Evolutionary conservation across 2,888 invertebrate species (phyloP).

Genomic region (Hirtodrosophila histrioides): DNA sequence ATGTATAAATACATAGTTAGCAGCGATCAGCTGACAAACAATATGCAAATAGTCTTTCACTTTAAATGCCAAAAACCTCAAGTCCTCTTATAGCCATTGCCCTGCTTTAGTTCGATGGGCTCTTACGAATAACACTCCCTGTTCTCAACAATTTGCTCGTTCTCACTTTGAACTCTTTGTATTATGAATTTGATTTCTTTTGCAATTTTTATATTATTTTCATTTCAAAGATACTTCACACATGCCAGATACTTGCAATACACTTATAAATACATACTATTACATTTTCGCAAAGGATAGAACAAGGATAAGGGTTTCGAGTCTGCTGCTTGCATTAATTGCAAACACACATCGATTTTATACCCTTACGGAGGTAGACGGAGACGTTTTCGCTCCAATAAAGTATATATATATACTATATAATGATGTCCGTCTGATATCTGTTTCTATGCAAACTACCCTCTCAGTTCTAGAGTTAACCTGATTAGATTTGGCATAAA

Average conservation of each 20-base stretch:
- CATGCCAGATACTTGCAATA: conserved; percentile 34
- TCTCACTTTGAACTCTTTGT: conserved; percentile 53
- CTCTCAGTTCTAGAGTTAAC: too few species aligned
- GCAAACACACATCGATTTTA: background rate
- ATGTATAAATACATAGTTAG: conserved; percentile 12
- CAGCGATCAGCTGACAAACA: conserved; percentile 24
- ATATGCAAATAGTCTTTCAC: conserved; percentile 37
- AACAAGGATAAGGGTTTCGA: conserved; percentile 6
- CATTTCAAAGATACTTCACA: conserved; percentile 11
- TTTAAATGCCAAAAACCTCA: conserved; percentile 22
- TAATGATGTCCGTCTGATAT: too few species aligned
- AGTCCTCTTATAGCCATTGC: conserved; percentile 19
- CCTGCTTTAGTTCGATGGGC: conserved; percentile 11
- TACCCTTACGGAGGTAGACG: too few species aligned
- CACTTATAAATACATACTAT: background rate
- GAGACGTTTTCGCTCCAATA: too few species aligned
- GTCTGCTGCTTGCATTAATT: conserved; percentile 10
- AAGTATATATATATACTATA: too few species aligned
- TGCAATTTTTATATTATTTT: conserved; percentile 39
- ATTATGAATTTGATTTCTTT: conserved; percentile 44
- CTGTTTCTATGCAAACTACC: too few species aligned
- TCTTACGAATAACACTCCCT: conserved; percentile 30
- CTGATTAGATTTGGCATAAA: too few species aligned
- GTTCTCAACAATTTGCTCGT: conserved; percentile 56
- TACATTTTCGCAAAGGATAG: background rate